A percentile compares a stretch with the other conserved stretches of the same genome.
Evolutionary conservation across 2,797 vertebrate genomes (phyloP).

Genomic region (Gallinago nigripennis): DNA sequence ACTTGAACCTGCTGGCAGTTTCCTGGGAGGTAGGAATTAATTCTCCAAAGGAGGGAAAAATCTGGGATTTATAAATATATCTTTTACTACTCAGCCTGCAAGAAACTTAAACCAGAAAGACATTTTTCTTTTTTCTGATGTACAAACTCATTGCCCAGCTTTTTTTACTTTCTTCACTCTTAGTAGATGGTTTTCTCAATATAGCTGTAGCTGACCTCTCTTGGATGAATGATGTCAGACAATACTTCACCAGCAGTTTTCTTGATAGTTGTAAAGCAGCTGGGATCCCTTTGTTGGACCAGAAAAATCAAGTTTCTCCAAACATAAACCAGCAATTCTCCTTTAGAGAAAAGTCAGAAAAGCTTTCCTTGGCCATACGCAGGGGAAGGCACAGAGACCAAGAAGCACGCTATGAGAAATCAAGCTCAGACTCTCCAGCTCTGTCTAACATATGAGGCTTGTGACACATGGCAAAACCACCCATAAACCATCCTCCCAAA

Average conservation of each 20-base stretch:
- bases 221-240: background rate
- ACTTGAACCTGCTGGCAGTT: constrained; percentile 24
- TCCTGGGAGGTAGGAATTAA: constrained; percentile 14
- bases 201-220: background rate
- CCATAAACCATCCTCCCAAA: background rate
- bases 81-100: background rate
- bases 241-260: background rate
- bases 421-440: background rate
- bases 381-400: background rate
- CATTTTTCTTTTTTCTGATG: background rate
- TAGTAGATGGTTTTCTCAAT: background rate
- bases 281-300: background rate
- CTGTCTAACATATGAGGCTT: background rate
- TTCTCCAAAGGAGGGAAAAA: background rate
- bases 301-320: background rate
- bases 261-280: background rate
- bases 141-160: background rate
- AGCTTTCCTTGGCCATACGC: background rate
- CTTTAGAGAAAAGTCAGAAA: background rate
- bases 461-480: background rate
- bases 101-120: background rate
- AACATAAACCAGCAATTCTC: background rate
- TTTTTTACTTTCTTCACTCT: background rate
- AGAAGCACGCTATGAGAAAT: background rate
- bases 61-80: background rate